Conservation (phyloP, 2,888 invertebrate genomes). For the Ptychoptera contaminata region DNA sequence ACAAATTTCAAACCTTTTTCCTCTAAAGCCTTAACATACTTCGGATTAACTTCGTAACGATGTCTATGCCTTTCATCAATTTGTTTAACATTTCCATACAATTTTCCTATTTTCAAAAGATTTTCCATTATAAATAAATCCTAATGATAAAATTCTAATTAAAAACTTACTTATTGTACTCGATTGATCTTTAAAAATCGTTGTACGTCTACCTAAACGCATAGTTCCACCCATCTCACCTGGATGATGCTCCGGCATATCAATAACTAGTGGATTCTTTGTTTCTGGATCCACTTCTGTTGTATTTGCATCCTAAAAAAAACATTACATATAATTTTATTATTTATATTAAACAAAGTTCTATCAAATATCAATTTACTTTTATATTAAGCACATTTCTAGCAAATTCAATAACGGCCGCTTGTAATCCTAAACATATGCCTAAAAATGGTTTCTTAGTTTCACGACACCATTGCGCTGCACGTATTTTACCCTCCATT, state of each 20-base stretch:
- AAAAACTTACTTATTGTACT: slow-evolving; percentile 43
- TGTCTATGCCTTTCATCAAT: slow-evolving; percentile 95
- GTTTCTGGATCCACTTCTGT: slow-evolving; percentile 69
- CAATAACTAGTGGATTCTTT: slow-evolving; percentile 71
- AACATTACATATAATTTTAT: neutral
- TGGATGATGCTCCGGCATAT: slow-evolving; percentile 97
- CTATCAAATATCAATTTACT: neutral
- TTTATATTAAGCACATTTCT: slow-evolving; percentile 63
- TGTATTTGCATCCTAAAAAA: slow-evolving; percentile 52
- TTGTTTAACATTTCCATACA: slow-evolving; percentile 59
- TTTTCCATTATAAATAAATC: neutral
- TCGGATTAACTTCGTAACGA: slow-evolving; percentile 93
- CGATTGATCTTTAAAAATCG: slow-evolving; percentile 49
- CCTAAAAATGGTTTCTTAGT: slow-evolving; percentile 86
- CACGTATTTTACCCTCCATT: slow-evolving; percentile 89
- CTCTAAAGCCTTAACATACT: slow-evolving; percentile 62
- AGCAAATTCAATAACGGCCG: slow-evolving; percentile 89
- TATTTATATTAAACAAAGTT: neutral
- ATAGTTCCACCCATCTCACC: slow-evolving; percentile 94
- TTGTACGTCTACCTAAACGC: slow-evolving; percentile 87
- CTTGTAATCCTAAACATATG: slow-evolving; percentile 95
- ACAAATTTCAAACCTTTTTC: slow-evolving; percentile 78
- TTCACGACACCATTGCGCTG: slow-evolving; percentile 83
- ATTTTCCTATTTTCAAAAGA: slow-evolving; percentile 35
- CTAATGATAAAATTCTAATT: no score